These are phyloP conservation scores for Thysanoteuthis rhombus DNA, from an alignment of 2,888 invertebrate species.

Conservation along the genomic window DNA sequence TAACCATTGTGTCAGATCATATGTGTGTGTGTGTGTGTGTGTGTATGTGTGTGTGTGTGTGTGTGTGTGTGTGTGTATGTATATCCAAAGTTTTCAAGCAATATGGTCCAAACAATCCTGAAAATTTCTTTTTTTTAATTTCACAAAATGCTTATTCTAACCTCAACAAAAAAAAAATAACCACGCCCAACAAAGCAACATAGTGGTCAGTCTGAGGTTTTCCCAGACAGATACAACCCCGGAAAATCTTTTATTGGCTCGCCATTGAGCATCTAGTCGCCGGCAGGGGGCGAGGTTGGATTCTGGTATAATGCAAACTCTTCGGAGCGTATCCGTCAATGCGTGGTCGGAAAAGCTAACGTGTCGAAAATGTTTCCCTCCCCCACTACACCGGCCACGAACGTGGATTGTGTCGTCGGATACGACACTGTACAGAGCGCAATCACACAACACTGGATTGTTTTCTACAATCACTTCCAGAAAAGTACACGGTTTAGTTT, in stretches of 20 bases:
- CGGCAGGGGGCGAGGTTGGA: neutral
- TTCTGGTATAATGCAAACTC: neutral
- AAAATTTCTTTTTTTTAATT: too few species aligned
- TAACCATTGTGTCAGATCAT: too few species aligned
- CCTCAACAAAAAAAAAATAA: neutral
- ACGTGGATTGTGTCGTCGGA: neutral
- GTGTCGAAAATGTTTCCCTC: neutral
- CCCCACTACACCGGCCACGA: neutral
- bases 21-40: too few species aligned
- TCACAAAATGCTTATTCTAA: neutral
- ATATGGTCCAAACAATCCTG: too few species aligned
- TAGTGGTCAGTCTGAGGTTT: too few species aligned
- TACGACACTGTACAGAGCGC: neutral
- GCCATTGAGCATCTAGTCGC: neutral
- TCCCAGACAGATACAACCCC: too few species aligned
- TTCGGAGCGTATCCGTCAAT: neutral
- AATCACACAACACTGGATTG: neutral
- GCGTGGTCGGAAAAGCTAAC: neutral
- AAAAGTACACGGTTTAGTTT: neutral
- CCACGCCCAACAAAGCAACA: neutral
- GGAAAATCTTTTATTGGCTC: neutral
- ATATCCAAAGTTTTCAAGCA: too few species aligned
- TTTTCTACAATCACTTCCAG: neutral
- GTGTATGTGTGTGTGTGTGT: too few species aligned
- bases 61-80: too few species aligned